Evolutionary conservation across 2,113 vertebrate genomes (phyloP), one percentile per base, ranked within the genome.

Genomic region (Rhinopomastus cyanomelas): DNA sequence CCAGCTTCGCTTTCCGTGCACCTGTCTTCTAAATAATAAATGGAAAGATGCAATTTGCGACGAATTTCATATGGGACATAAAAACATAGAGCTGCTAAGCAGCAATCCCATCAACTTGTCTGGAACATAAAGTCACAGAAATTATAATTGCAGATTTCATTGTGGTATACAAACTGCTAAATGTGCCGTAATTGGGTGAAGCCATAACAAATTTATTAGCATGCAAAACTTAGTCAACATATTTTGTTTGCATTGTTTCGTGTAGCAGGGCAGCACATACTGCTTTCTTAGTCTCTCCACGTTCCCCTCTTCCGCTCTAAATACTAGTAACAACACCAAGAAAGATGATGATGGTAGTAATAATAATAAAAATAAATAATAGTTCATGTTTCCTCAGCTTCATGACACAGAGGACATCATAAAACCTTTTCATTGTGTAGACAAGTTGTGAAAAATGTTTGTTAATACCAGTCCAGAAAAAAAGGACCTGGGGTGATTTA

Each of bases 11-110:
- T 89, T 87, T 90, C 85, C 65, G 44, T 85, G 89, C 89, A 94
- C 91, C 89, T 93, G 81, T 71, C 81, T 90, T 62, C 73, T 78
- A 88, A 93, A 94, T 92, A 95, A 90, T 92, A 91, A 96, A 93
- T 84, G 51, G 69, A 78, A 87, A 90, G 69, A 92, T 67, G 88
- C 48, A 82, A 90, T 95, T 95, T 92, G 76, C 51, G 37, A 80
- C 68, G 65, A 84, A 94, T 91, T 89, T 95, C 59, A 53, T 74
- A 14, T 27, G 64, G 95, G 88, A 85, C 69, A 90, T 95, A 91
- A 94, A 94, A 89, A 61, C 3, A 2, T 75, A 92, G 90, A 89
- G 67, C 75, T 88, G 85, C 88, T 93, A 82, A 90, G 48, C 81
- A 90, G 94, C 83, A 92, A 86, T 92, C 61, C 80, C 83, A 95